These are phyloP conservation scores for Drosophila elegans DNA, from an alignment of 1,140 invertebrate species.

Conservation along the genomic window DNA sequence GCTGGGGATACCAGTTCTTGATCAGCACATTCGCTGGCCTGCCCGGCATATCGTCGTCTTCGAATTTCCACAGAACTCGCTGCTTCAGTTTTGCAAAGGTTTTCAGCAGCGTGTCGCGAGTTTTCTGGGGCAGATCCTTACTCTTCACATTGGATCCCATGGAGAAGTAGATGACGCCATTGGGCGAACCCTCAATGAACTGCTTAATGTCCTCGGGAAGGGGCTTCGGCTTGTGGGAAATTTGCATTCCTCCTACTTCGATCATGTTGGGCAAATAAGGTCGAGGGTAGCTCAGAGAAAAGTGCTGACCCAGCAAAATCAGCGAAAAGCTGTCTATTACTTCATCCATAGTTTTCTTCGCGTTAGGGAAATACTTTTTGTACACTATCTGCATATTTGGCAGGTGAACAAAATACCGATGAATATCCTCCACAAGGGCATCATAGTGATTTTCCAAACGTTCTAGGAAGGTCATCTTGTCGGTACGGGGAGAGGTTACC, in stretches of 20 bases:
- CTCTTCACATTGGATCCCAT: constrained; percentile 88
- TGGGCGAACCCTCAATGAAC: constrained; percentile 86
- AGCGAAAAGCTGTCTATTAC: constrained; percentile 84
- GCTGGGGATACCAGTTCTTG: constrained; percentile 89
- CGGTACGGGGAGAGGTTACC: constrained; percentile 59
- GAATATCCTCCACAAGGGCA: constrained; percentile 17
- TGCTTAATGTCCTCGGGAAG: constrained; percentile 85
- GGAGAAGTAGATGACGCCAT: constrained; percentile 88
- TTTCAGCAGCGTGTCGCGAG: constrained; percentile 85
- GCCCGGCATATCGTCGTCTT: constrained; percentile 86
- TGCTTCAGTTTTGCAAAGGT: constrained; percentile 87
- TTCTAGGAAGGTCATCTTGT: constrained; percentile 84
- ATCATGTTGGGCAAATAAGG: constrained; percentile 86
- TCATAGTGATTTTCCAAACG: constrained; percentile 81
- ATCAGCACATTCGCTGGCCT: constrained; percentile 88
- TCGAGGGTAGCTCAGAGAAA: constrained; percentile 85
- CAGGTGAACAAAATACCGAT: constrained; percentile 32
- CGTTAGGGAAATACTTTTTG: constrained; percentile 84
- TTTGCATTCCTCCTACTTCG: constrained; percentile 87
- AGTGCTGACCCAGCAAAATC: constrained; percentile 87
- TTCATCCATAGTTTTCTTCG: constrained; percentile 61
- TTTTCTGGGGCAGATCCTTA: constrained; percentile 85
- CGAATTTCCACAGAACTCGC: constrained; percentile 90
- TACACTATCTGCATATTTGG: constrained; percentile 68
- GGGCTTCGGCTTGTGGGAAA: constrained; percentile 74